phyloP scores from a whole-genome alignment of 2,113 vertebrate genomes.

The Pteronura brasiliensis region DNA sequence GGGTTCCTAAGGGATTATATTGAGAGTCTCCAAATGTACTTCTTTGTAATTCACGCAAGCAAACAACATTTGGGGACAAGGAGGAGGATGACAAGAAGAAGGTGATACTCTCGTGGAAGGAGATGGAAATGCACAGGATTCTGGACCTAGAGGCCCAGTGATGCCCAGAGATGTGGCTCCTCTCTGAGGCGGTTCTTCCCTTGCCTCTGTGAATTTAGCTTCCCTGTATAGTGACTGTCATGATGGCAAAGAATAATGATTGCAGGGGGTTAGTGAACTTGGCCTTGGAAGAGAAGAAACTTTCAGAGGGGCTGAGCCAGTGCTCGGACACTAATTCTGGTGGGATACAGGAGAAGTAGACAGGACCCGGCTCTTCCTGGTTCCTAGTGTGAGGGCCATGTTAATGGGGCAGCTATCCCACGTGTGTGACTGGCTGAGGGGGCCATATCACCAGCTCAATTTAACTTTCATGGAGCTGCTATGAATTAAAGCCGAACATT shows the following conservation, averaged over 20 bases:
- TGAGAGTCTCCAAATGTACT: neutral
- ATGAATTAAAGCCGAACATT: neutral
- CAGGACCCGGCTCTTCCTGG: neutral
- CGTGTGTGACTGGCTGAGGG: neutral
- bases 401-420: neutral
- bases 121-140: neutral
- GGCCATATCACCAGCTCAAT: neutral
- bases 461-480: neutral
- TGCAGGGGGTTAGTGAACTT: neutral
- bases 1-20: neutral
- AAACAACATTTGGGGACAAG: neutral
- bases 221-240: neutral
- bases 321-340: neutral
- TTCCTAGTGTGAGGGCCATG: neutral
- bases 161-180: neutral
- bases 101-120: neutral
- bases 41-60: neutral
- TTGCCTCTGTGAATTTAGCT: neutral
- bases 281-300: neutral
- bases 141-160: neutral
- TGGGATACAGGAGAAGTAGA: neutral
- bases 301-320: neutral
- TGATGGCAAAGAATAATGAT: neutral
- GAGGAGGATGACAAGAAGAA: neutral
- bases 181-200: neutral